Evolutionary conservation across 2,888 invertebrate species (phyloP), one percentile per base, ranked within the genome.

Genomic region (Lepidonotus clava): DNA sequence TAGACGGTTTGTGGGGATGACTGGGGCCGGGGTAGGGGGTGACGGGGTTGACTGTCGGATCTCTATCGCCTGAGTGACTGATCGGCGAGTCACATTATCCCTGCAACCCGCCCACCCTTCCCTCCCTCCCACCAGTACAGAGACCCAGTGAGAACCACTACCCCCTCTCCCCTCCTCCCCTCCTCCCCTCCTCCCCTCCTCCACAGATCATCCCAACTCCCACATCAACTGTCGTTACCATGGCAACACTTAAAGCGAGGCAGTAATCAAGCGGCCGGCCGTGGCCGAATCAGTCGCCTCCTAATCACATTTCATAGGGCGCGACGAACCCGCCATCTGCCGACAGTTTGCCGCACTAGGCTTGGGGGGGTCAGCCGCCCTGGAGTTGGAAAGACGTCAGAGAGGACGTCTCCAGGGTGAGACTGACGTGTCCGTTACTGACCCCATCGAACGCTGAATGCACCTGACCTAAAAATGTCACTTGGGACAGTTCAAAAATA

Each of bases 171-270:
- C 56, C 56, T 14, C 56, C 56, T n/a, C 56, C 28, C 6, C 67
- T n/a, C 8, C 8, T 34, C 28, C 5, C 28, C 21, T 21, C 56
- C 21, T 32, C 24, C 61, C 61, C 1, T 28, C 71, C 8, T 34
- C 71, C 18, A 14, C 36, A 28, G 80, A 80, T 80, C 46, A 80
- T 80, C 46, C 77, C 40, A 80, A 80, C 80, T 46, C 80, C 80
- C 51, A 80, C 80, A 46, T 80, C 46, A 80, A 80, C 80, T 51
- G 46, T 80, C 28, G 80, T 80, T 80, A 32, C 80, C 80, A 80
- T 80, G 80, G 46, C 80, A 80, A 80, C 80, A 80, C 80, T 80
- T 41, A 80, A 51, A 80, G 46, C 51, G 51, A 41, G 80, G 80
- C 80, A 46, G 80, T 46, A 24, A 46, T 80, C 41, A 80, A 46